A percentile compares a stretch with the other conserved stretches of the same genome.
Conservation (phyloP, 2,113 vertebrate species). For the Pontoporia blainvillei region DNA sequence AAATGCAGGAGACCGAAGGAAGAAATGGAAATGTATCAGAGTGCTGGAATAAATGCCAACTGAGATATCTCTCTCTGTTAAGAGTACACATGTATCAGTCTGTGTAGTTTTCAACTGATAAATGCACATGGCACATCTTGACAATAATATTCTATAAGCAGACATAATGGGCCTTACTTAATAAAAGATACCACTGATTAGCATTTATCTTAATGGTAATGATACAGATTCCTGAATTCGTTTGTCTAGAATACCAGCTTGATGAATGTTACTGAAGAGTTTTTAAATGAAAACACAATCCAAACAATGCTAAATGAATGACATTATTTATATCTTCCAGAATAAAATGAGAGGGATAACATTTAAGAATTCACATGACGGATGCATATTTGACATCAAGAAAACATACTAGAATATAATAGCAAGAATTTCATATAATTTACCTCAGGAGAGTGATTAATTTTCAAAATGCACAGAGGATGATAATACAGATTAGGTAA, state of each 20-base stretch:
- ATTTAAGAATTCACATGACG: constrained; percentile 54
- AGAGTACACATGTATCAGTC: background rate
- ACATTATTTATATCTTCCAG: constrained; percentile 38
- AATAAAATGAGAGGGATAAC: constrained; percentile 68
- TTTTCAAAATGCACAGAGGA: constrained; percentile 74
- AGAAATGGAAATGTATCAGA: constrained; percentile 10
- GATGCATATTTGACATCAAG: constrained; percentile 71
- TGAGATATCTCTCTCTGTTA: background rate
- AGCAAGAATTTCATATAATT: constrained; percentile 73
- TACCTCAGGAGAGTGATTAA: constrained; percentile 77
- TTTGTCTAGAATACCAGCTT: constrained; percentile 19
- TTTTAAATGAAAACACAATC: constrained; percentile 38
- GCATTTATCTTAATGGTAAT: constrained; percentile 51
- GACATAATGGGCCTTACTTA: constrained; percentile 14
- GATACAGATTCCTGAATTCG: constrained; percentile 47
- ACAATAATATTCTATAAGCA: constrained; percentile 44
- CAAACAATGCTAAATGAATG: constrained; percentile 27
- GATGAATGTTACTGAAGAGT: constrained; percentile 47
- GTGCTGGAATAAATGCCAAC: background rate
- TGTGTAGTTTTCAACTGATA: constrained; percentile 55
- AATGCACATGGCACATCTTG: background rate
- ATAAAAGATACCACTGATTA: constrained; percentile 60
- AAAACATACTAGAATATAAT: constrained; percentile 76
- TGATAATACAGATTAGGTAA: constrained; percentile 76
- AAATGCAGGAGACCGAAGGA: background rate